Percentiles rank a stretch among this genome's conserved stretches.
phyloP scores from a whole-genome alignment of 2,797 vertebrate genomes.

The Esox masquinongy region DNA sequence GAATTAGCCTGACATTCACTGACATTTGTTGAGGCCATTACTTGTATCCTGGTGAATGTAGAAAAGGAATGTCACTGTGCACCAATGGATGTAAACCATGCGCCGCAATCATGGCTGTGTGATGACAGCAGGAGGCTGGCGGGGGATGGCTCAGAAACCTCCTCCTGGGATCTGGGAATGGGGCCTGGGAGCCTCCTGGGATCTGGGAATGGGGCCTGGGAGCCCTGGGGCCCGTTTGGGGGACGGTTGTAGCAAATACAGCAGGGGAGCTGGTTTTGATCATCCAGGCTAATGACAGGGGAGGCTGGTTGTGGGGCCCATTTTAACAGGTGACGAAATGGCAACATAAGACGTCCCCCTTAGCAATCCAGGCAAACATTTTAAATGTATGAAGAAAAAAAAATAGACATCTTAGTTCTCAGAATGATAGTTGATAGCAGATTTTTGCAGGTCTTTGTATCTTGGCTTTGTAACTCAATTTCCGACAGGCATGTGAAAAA shows the following conservation, averaged over 20 bases:
- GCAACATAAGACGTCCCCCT: slow-evolving; percentile 9
- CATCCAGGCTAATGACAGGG: slow-evolving; percentile 13
- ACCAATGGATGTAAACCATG: not conserved
- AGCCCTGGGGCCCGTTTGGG: slow-evolving; percentile 10
- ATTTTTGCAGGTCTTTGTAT: too few relatives aligned
- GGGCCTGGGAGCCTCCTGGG: slow-evolving; percentile 18
- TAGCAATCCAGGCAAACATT: slow-evolving; percentile 9
- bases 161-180: slow-evolving; percentile 25
- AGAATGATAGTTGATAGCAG: too few relatives aligned
- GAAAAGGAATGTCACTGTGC: not conserved
- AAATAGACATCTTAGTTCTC: too few relatives aligned
- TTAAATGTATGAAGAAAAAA: too few relatives aligned
- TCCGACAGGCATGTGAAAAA: too few relatives aligned
- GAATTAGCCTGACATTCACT: slow-evolving; percentile 6
- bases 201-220: slow-evolving; percentile 25
- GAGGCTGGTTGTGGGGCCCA: slow-evolving; percentile 2
- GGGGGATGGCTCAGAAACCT: slow-evolving; percentile 22
- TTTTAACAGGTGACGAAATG: slow-evolving; percentile 42
- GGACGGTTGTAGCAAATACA: not conserved
- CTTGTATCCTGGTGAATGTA: slow-evolving; percentile 28
- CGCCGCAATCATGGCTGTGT: slow-evolving; percentile 20
- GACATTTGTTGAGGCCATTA: slow-evolving; percentile 51
- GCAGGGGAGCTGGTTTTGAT: slow-evolving; percentile 50
- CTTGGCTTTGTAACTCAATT: too few relatives aligned
- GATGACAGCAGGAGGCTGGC: slow-evolving; percentile 30